Conservation (phyloP, 2,113 vertebrate species). For the Tupaia chinensis region DNA sequence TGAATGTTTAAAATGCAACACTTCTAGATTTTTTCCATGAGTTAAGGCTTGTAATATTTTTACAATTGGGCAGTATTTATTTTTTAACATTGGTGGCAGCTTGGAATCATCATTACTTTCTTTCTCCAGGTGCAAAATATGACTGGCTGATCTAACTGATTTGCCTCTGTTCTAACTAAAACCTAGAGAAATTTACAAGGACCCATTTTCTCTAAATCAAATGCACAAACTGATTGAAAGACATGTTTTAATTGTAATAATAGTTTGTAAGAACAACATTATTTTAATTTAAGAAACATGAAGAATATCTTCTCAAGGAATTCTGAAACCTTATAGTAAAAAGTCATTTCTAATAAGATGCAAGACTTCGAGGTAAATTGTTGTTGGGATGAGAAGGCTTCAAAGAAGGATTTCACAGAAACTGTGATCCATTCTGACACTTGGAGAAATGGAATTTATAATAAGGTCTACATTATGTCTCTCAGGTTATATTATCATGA, state of each 20-base stretch:
- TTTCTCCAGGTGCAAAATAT: background rate
- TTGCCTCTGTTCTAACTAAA: conserved; percentile 80
- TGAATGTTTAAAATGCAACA: background rate
- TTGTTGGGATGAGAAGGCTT: conserved; percentile 71
- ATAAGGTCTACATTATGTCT: conserved; percentile 50
- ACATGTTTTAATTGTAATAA: conserved; percentile 62
- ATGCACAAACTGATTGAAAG: conserved; percentile 16
- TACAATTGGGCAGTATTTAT: background rate
- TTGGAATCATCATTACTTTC: background rate
- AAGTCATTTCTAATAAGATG: conserved; percentile 52
- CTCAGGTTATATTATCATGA: conserved; percentile 34
- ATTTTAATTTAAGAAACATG: conserved; percentile 69
- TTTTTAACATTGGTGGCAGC: conserved; percentile 1
- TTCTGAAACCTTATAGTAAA: conserved; percentile 48
- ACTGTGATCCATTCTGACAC: background rate
- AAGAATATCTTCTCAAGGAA: conserved; percentile 60
- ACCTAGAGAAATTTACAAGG: conserved; percentile 68
- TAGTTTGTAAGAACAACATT: conserved; percentile 60
- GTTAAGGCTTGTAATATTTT: background rate
- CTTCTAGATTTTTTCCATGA: background rate
- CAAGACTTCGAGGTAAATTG: conserved; percentile 49
- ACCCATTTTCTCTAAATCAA: conserved; percentile 72
- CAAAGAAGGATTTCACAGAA: conserved; percentile 62
- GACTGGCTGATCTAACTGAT: conserved; percentile 45
- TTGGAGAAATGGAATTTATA: conserved; percentile 70